phyloP scores from a whole-genome alignment of 2,113 vertebrate genomes.

The Misgurnus anguillicaudatus region DNA sequence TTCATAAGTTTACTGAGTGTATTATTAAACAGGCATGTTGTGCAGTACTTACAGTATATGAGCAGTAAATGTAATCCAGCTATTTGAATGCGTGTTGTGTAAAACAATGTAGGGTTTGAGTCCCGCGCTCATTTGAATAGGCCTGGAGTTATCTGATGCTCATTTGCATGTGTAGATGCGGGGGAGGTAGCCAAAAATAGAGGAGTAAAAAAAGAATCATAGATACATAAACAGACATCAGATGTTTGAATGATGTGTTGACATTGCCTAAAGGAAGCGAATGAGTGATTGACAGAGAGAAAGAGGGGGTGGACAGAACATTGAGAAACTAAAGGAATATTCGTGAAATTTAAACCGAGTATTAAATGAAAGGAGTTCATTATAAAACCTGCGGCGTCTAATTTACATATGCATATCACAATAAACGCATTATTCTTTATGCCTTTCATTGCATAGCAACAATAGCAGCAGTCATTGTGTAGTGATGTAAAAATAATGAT shows the following conservation, averaged over 20 bases:
- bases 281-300: neutral
- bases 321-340: neutral
- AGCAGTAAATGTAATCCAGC: neutral
- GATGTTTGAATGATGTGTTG: neutral
- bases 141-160: conserved; percentile 42
- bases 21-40: neutral
- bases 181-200: conserved; percentile 48
- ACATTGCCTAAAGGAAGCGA: neutral
- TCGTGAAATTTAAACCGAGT: neutral
- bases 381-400: neutral
- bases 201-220: conserved; percentile 9
- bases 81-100: conserved; percentile 15
- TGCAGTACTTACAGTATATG: neutral
- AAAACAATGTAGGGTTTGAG: conserved; percentile 44
- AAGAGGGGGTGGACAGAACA: neutral
- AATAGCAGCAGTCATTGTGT: too few relatives aligned
- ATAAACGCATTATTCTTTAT: neutral
- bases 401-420: neutral
- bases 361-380: neutral
- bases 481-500: too few relatives aligned
- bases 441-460: too few relatives aligned
- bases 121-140: conserved; percentile 42
- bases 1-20: too few relatives aligned
- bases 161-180: conserved; percentile 51
- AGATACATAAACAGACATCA: conserved; percentile 17